Evolutionary conservation across 2,797 vertebrate species (phyloP).

Genomic region (Sarcoramphus papa): DNA sequence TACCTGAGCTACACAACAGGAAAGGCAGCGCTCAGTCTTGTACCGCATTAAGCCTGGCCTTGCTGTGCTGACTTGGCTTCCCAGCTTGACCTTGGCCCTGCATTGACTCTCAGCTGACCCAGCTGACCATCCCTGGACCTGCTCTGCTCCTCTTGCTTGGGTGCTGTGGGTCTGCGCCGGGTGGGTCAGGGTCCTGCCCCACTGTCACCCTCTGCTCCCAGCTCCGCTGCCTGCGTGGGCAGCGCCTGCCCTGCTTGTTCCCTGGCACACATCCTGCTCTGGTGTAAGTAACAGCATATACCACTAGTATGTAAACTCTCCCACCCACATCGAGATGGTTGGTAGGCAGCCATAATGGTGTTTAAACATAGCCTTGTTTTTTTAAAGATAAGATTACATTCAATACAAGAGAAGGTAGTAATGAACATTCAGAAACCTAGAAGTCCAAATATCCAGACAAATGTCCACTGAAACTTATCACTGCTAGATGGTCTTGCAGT

Average conservation of each 20-base stretch:
- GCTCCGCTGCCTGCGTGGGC: not conserved
- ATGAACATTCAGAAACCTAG: not conserved
- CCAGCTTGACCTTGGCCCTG: not conserved
- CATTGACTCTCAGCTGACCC: not conserved
- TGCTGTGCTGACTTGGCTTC: not conserved
- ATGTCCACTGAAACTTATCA: not conserved
- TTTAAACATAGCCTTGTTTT: not conserved
- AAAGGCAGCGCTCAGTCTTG: not conserved
- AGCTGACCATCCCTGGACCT: rapidly evolving
- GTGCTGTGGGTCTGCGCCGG: rapidly evolving
- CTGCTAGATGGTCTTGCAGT: not conserved
- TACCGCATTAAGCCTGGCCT: not conserved
- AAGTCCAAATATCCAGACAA: not conserved
- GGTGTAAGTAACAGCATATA: not conserved
- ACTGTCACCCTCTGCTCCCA: not conserved
- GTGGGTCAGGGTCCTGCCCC: not conserved
- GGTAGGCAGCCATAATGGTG: not conserved
- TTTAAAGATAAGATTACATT: not conserved
- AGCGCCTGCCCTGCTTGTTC: not conserved
- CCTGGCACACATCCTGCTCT: not conserved
- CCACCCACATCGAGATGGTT: not conserved
- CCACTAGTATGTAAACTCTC: not conserved
- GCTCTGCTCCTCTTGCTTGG: not conserved
- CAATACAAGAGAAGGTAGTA: not conserved
- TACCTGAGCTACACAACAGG: not conserved